Evolutionary conservation across 2,797 vertebrate genomes (phyloP).

Genomic region (Oreochromis mossambicus): DNA sequence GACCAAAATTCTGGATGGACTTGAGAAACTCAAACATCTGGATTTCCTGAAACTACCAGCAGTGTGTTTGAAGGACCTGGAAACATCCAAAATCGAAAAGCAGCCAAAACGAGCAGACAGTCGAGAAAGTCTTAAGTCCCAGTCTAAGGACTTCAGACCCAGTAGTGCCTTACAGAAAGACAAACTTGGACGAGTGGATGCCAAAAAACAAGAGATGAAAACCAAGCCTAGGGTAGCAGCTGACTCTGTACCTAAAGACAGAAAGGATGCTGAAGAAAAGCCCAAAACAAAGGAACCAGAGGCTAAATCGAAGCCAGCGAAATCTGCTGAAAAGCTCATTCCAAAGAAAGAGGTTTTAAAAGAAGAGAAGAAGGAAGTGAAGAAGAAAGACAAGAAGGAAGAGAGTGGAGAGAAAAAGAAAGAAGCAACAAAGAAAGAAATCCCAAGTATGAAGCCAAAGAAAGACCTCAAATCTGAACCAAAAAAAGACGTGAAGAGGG

Average conservation of each 20-base stretch:
- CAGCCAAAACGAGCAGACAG: conserved; percentile 81
- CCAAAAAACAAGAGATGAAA: conserved; percentile 70
- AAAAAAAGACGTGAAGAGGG: conserved; percentile 78
- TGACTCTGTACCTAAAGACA: conserved; percentile 50
- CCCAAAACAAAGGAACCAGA: conserved; percentile 56
- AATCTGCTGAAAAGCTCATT: conserved; percentile 65
- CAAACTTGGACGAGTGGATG: conserved; percentile 54
- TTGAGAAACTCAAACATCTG: conserved; percentile 87
- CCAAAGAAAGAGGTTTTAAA: conserved; percentile 67
- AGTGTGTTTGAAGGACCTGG: conserved; percentile 80
- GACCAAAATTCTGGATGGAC: conserved; percentile 83
- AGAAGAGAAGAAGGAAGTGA: conserved; percentile 71
- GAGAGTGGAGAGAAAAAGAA: conserved; percentile 61
- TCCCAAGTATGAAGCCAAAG: conserved; percentile 60
- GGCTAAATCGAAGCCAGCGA: conserved; percentile 51
- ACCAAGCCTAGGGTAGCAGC: conserved; percentile 41
- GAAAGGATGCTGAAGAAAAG: conserved; percentile 68
- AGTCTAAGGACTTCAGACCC: conserved; percentile 56
- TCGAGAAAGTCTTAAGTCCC: conserved; percentile 84
- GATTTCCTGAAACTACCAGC: conserved; percentile 84
- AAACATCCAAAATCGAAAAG: conserved; percentile 52
- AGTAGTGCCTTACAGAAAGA: conserved; percentile 62
- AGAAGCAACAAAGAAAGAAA: conserved; percentile 67
- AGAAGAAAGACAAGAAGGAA: conserved; percentile 71
- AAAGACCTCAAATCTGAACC: conserved; percentile 67